Percentiles rank a stretch among this genome's conserved stretches.
These are phyloP conservation scores for Lepidocyrtinus sp. DNA, from an alignment of 2,888 invertebrate species.

Conservation along the genomic window DNA sequence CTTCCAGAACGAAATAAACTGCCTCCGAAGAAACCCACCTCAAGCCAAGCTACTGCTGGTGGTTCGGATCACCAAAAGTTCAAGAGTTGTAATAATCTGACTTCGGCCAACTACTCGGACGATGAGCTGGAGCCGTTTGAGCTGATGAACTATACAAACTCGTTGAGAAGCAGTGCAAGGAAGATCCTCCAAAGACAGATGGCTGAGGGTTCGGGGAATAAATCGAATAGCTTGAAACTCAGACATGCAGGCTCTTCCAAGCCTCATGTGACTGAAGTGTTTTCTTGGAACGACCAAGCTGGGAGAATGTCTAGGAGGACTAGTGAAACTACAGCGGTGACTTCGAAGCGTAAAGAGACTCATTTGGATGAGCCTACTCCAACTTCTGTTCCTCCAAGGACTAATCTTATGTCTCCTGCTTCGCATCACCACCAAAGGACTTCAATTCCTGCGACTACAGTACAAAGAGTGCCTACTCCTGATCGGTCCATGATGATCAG, in stretches of 20 bases:
- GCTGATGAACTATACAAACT: conserved; percentile 55
- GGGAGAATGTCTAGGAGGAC: not conserved
- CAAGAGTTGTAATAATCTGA: conserved; percentile 52
- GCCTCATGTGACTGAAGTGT: conserved; percentile 48
- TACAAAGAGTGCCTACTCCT: not conserved
- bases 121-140: conserved; percentile 55
- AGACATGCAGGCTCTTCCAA: conserved; percentile 11
- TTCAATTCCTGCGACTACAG: not conserved
- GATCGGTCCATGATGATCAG: not conserved
- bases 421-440: not conserved
- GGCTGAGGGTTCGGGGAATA: conserved; percentile 40
- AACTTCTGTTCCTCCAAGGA: too few relatives aligned
- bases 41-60: too few relatives aligned
- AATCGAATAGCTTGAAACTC: conserved; percentile 39
- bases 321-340: not conserved
- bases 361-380: not conserved
- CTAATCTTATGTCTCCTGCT: too few relatives aligned
- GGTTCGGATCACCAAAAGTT: conserved; percentile 45
- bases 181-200: conserved; percentile 54
- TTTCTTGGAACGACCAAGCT: conserved; percentile 25
- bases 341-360: not conserved
- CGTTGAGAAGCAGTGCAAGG: conserved; percentile 54
- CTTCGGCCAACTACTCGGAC: conserved; percentile 3
- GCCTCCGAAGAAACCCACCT: not conserved
- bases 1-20: not conserved